Conservation (phyloP, 1,140 invertebrate species). For the Zaprionus inermis region DNA sequence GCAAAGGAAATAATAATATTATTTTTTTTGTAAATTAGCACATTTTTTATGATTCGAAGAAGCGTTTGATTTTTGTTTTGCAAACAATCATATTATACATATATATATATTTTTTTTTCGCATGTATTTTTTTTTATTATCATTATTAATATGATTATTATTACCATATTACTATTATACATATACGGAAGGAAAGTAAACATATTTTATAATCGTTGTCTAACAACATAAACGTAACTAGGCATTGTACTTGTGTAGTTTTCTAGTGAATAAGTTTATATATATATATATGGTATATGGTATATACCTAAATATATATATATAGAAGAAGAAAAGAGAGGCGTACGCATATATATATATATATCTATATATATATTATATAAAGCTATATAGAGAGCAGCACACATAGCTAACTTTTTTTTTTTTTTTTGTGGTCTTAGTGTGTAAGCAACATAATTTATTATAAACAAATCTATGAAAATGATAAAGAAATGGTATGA, state of each 20-base stretch:
- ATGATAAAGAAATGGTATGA: conserved; percentile 19
- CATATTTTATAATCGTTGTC: conserved; percentile 76
- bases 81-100: conserved; percentile 1
- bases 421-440: conserved; percentile 79
- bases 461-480: conserved; percentile 63
- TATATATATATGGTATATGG: conserved; percentile 23
- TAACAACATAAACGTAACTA: conserved; percentile 81
- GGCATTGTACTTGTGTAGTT: conserved; percentile 76
- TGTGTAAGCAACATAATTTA: conserved; percentile 71
- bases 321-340: conserved; percentile 7
- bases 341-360: conserved; percentile 45
- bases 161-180: conserved; percentile 54
- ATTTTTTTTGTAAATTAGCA: conserved; percentile 75
- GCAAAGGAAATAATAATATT: conserved; percentile 31
- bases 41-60: conserved; percentile 59
- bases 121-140: conserved; percentile 30
- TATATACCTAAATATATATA: background rate
- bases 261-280: conserved; percentile 61
- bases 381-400: conserved; percentile 33
- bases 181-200: conserved; percentile 50
- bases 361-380: conserved; percentile 52
- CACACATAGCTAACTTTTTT: conserved; percentile 73
- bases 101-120: conserved; percentile 44
- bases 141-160: conserved; percentile 12
- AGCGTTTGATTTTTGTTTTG: conserved; percentile 47